A percentile compares a stretch with the other conserved stretches of the same genome.
These are phyloP conservation scores for Gouania willdenowi DNA, from an alignment of 2,797 vertebrate species.

Conservation along the genomic window DNA sequence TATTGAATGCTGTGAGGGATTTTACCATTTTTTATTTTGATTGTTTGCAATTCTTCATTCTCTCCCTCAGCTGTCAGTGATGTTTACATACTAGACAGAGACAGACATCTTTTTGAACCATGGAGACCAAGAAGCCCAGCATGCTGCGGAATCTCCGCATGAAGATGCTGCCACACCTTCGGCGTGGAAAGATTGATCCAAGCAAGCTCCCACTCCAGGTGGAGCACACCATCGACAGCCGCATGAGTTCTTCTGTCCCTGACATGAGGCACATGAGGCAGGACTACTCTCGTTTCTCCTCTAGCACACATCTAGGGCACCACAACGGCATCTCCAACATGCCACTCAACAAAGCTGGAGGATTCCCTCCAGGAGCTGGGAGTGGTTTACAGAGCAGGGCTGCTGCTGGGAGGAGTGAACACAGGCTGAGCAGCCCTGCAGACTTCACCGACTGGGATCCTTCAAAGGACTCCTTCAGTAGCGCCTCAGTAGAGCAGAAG, in stretches of 20 bases:
- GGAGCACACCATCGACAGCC: constrained; percentile 23
- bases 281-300: background rate
- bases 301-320: background rate
- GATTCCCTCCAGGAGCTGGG: constrained; percentile 23
- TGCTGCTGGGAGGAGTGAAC: constrained; percentile 11
- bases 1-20: too few relatives aligned
- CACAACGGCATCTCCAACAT: too few relatives aligned
- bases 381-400: too few relatives aligned
- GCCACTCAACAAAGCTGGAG: constrained; percentile 34
- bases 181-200: constrained; percentile 26
- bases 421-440: constrained; percentile 24
- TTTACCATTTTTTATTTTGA: too few relatives aligned
- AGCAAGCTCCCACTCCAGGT: constrained; percentile 7
- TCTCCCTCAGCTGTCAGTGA: constrained; percentile 20
- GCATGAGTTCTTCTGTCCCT: constrained; percentile 56
- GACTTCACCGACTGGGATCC: constrained; percentile 39
- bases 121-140: constrained; percentile 65
- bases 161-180: constrained; percentile 52
- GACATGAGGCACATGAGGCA: constrained; percentile 49
- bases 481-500: constrained; percentile 17
- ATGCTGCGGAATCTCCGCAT: constrained; percentile 57
- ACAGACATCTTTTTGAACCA: constrained; percentile 15
- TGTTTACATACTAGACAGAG: constrained; percentile 25
- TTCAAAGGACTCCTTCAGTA: constrained; percentile 43
- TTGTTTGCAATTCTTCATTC: too few relatives aligned